Base-by-base conservation (phyloP, 1,140 invertebrate species). In the Trachymyrmex cornetzi region DNA sequence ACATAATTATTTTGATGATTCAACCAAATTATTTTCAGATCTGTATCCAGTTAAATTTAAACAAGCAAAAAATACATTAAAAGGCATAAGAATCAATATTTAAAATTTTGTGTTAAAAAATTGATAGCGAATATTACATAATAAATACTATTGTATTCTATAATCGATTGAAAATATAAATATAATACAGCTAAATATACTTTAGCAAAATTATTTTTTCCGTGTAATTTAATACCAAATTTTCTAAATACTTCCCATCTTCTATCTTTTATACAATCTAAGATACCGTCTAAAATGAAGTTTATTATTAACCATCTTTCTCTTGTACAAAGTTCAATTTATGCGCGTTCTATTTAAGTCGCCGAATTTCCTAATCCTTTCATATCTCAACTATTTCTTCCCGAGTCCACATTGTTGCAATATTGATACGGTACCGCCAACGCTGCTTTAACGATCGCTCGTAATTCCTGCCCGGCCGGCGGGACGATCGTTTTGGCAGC, bases 401-500 rank as follows among this genome's bases (percentile, higher is more conserved):
- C 16, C 74, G 44, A 59, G 72, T 85, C 74, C 53, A 85, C 59
- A 53, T 59, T 44, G 48, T 59, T 22, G 59, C 59, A 77, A 79
- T 85, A 61, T 66, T 85, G 57, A 77, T 44, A 53, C 61, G 24
- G 30, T 77, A 27, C 44, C 74, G 19, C 44, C 72, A 24, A 77
- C 71, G 12, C 30, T 30, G 72, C 48, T 12, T 53, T 85, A 77
- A 85, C 59, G 30, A 24, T 24, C 61, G 30, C 82, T 79, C 82
- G 82, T 77, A 85, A 77, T 63, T 77, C 22, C 24, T 48, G 50
- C 44, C 57, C 6, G 74, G 44, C 57, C 6, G 74, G 44, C 27
- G 16, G 63, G 48, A 38, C 59, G 61, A 44, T 14, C 59, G 59
- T 77, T 85, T 77, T 85, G 82, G 61, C 82, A 85, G 44, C 71